Evolutionary conservation across 2,113 vertebrate genomes (phyloP), one percentile per base, ranked within the genome.

Genomic region (Microtus oregoni): DNA sequence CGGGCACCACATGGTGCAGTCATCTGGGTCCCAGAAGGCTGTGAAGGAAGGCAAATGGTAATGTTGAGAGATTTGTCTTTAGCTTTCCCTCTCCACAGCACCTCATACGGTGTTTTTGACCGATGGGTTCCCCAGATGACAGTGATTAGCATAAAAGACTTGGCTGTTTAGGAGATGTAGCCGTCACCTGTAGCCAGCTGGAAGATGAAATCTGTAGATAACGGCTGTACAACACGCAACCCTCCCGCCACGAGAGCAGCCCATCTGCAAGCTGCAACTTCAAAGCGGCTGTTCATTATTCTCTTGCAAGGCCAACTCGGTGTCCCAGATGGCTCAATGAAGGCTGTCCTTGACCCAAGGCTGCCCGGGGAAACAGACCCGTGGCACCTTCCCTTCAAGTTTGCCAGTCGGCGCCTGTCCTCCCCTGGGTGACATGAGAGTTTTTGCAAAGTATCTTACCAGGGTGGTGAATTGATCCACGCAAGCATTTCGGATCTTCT

Each of bases 401-500:
- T 9, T 3, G 2, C n/a, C 28, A n/a, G 6, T 28, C 11, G 4
- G 24, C 1, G 22, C 38, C 87, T 72, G 1, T 30, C 61, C 63
- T 15, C 82, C 93, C 65, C 15, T 0, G 8, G 44, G 55, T 5
- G 2, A 55, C 28, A 22, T 0, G 22, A 22, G 44, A 0, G 1
- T 44, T 4, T 4, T 10, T 2, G 4, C 7, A 19, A 67, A 73
- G 24, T 58, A 35, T 90, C 96, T 0, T 99, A 99, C 99, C 99
- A 99, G 97, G 94, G 98, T 98, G 75, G 99, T 99, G 98, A 99
- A 99, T 81, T 90, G 96, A 98, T 99, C 99, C 20, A 98, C 97
- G 13, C 99, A 99, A 75, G 99, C 99, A 2, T 99, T 99, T 81
- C 99, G 99, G 94, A 99, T 99, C 98, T 99, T 99, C 97, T 99